Evolutionary conservation across 2,797 vertebrate genomes (phyloP).

Genomic region (Eulemur albifrons): DNA sequence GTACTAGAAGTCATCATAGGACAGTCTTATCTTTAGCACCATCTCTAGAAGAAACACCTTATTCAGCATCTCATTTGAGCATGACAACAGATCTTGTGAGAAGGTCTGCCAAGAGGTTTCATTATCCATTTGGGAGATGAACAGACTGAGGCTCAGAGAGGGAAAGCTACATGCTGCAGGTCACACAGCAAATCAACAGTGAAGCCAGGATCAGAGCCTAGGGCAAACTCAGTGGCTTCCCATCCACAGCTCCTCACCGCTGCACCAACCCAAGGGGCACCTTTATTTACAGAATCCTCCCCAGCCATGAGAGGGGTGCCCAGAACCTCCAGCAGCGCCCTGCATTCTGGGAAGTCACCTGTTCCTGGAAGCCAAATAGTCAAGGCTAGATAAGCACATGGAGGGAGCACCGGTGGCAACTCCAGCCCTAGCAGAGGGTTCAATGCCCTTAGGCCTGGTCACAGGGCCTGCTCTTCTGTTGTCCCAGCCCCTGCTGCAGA

Average conservation of each 20-base stretch:
- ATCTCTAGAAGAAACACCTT: constrained; percentile 2
- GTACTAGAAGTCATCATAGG: neutral
- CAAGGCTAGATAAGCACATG: neutral
- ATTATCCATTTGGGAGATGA: constrained; percentile 3
- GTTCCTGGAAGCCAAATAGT: neutral
- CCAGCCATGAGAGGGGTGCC: neutral
- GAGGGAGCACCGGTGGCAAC: neutral
- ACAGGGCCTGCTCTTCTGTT: neutral
- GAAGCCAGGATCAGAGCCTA: constrained; percentile 6
- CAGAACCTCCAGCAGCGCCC: neutral
- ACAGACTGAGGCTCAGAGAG: neutral
- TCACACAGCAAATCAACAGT: constrained; percentile 19
- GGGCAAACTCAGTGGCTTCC: neutral
- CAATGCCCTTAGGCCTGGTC: neutral
- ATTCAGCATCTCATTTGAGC: neutral
- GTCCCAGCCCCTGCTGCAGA: neutral
- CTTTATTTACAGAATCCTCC: constrained; percentile 52
- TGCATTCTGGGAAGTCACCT: neutral
- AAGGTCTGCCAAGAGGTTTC: neutral
- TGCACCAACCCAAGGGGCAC: neutral
- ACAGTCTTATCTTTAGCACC: neutral
- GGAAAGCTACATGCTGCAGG: neutral
- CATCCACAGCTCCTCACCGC: neutral
- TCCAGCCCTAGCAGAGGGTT: neutral
- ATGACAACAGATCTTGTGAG: neutral